Percentiles rank a stretch among this genome's conserved stretches.
Evolutionary conservation across 2,888 invertebrate genomes (phyloP).

Genomic region (Criorhina ranunculi): DNA sequence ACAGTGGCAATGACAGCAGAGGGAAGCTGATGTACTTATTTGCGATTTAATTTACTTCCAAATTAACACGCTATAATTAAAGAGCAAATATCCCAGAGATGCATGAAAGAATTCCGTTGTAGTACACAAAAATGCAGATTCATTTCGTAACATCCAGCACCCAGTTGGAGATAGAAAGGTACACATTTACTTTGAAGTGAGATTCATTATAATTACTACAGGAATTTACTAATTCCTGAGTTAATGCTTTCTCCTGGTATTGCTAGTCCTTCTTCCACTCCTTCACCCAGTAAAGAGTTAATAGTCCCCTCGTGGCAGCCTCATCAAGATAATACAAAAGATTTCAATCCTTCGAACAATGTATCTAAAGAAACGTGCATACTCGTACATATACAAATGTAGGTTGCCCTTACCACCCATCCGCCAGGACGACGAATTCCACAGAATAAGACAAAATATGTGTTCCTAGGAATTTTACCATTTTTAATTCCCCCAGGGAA

Average conservation of each 20-base stretch:
- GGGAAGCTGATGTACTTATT: slow-evolving; percentile 43
- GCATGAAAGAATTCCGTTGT: slow-evolving; percentile 39
- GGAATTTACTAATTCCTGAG: slow-evolving; percentile 72
- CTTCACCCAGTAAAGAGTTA: slow-evolving; percentile 43
- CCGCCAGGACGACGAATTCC: slow-evolving; percentile 38
- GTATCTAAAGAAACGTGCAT: background rate
- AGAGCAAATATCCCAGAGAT: slow-evolving; percentile 14
- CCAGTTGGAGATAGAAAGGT: slow-evolving; percentile 4
- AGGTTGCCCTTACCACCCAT: slow-evolving; percentile 13
- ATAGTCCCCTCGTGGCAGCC: slow-evolving; percentile 65
- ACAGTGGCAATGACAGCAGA: background rate
- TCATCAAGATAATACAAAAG: slow-evolving; percentile 66
- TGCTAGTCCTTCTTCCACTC: slow-evolving; percentile 1
- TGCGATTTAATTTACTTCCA: slow-evolving; percentile 61
- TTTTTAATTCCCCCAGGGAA: slow-evolving; percentile 73
- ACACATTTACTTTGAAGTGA: slow-evolving; percentile 60
- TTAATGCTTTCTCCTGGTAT: slow-evolving; percentile 48
- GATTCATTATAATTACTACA: slow-evolving; percentile 70
- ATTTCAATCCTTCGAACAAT: slow-evolving; percentile 61
- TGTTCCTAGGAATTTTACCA: slow-evolving; percentile 62
- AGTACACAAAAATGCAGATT: slow-evolving; percentile 60
- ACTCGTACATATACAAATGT: slow-evolving; percentile 1
- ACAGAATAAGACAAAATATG: slow-evolving; percentile 35
- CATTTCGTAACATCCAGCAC: slow-evolving; percentile 26
- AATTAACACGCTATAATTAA: slow-evolving; percentile 60